A percentile compares a stretch with the other conserved stretches of the same genome.
phyloP scores from a whole-genome alignment of 2,797 vertebrate species.

The Gymnoscopelus microlampas region DNA sequence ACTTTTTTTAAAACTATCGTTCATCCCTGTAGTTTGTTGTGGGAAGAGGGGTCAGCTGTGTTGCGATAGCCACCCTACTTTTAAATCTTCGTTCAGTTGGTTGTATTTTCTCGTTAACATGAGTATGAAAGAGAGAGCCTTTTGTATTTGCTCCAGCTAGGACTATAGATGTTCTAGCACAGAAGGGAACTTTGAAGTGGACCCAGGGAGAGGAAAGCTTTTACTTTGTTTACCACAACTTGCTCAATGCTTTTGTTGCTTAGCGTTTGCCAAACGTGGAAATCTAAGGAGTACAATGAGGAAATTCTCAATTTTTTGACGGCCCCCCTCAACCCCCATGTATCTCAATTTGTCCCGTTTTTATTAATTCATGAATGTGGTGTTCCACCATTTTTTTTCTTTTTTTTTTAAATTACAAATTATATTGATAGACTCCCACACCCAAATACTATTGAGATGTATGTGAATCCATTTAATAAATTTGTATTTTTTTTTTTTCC shows the following conservation, averaged over 20 bases:
- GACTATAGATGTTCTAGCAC: constrained; percentile 71
- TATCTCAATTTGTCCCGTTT: constrained; percentile 56
- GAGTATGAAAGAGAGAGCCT: constrained; percentile 57
- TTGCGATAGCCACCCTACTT: constrained; percentile 75
- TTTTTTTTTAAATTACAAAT: constrained; percentile 71
- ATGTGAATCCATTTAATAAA: constrained; percentile 80
- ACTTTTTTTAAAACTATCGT: constrained; percentile 71
- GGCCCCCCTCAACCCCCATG: constrained; percentile 22
- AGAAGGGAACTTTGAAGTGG: constrained; percentile 78
- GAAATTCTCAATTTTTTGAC: constrained; percentile 46
- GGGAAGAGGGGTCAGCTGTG: constrained; percentile 67
- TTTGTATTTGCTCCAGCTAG: constrained; percentile 78
- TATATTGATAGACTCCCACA: constrained; percentile 72
- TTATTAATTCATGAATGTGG: constrained; percentile 75
- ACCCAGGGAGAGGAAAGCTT: constrained; percentile 75
- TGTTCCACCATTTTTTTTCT: constrained; percentile 47
- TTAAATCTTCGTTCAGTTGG: constrained; percentile 73
- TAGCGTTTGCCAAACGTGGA: constrained; percentile 78
- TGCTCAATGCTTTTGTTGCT: constrained; percentile 70
- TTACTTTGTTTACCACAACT: constrained; percentile 76
- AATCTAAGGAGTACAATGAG: constrained; percentile 54
- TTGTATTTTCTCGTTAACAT: constrained; percentile 72
- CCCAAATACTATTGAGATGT: constrained; percentile 71
- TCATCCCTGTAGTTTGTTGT: constrained; percentile 75
- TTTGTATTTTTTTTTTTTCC: constrained; percentile 69